Conservation (phyloP, 1,140 invertebrate genomes). For the Telenomus remus region DNA sequence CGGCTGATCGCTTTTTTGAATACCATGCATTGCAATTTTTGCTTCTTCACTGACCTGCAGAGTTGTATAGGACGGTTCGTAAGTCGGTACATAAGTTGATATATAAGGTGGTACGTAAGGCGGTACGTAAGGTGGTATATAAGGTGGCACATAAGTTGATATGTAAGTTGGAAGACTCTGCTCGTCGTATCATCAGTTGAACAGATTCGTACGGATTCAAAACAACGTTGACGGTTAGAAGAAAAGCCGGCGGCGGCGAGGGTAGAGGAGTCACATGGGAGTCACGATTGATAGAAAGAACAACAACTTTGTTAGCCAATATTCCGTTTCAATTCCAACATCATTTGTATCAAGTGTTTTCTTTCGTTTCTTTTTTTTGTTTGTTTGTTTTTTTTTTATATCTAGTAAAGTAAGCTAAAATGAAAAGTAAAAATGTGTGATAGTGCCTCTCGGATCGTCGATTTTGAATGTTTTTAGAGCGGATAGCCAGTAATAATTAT, state of each 20-base stretch:
- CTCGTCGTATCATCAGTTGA: constrained; percentile 43
- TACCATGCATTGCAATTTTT: constrained; percentile 14
- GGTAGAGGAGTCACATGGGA: constrained; percentile 66
- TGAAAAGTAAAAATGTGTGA: no score
- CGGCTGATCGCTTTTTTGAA: neutral
- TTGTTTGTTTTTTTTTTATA: neutral
- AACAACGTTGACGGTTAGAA: constrained; percentile 47
- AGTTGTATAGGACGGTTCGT: constrained; percentile 54
- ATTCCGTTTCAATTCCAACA: constrained; percentile 6
- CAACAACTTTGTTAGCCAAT: constrained; percentile 66
- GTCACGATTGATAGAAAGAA: constrained; percentile 68
- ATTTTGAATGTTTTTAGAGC: constrained; percentile 31
- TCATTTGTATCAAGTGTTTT: constrained; percentile 12
- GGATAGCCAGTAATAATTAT: constrained; percentile 37
- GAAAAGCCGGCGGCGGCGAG: constrained; percentile 58
- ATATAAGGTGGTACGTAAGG: constrained; percentile 40
- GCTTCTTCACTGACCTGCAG: constrained; percentile 54
- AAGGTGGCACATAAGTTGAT: constrained; percentile 17
- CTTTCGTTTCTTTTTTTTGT: constrained; percentile 19
- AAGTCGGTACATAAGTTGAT: constrained; percentile 48
- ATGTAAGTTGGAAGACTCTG: constrained; percentile 50
- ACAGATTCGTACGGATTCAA: constrained; percentile 47
- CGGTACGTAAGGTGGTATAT: constrained; percentile 25
- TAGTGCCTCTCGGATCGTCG: no score
- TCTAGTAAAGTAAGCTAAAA: no score